Base-by-base conservation (phyloP, 2,797 vertebrate species). In the Phataginus tricuspis region DNA sequence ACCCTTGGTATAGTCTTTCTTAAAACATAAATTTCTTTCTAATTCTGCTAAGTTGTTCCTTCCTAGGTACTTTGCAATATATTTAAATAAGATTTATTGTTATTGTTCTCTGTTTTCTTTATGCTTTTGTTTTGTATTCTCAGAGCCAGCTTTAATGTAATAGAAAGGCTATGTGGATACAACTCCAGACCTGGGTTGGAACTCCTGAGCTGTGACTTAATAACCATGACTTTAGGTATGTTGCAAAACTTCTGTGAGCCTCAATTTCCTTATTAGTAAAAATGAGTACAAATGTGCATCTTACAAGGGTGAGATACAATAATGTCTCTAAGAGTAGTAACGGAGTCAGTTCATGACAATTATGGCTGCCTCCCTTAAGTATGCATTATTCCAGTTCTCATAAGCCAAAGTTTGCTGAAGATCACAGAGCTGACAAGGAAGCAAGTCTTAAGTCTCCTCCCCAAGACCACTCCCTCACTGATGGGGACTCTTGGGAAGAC, bases 201-300 rank as follows among this genome's bases (percentile, higher is more conserved):
- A 59, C 15, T 68, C 5, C 27, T 49, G 25, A 31, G 55, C 7
- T 74, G 49, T 63, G 39, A 69, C 19, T 39, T 61, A 69, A 63
- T 63, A 72, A 63, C 23, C n/a, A 29, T 61, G 12, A 57, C 14
- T 63, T 74, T 42, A 61, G 14, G 37, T 39, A 37, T 12, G 19
- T 49, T 95, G 71, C 34, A 49, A n/a, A 95, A 42, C 2, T 55
- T 77, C 72, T 42, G 25, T 9, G 5, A 85, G 5, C 6, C 13
- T 97, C 74, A 49, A 14, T 82, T 87, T 94, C 29, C 45, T 93
- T 72, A 29, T 85, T 68, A 55, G 80, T 23, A 86, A 77, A 75
- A 45, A 72, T 61, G 31, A 92, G 13, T 18, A 66, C 39, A 82
- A 95, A 57, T 15, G 3, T 66, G 4, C 12, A 68, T 72, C 53